Percentiles rank a stretch among this genome's conserved stretches.
Evolutionary conservation across 2,797 vertebrate genomes (phyloP).

Genomic region (Xerus rutilus): DNA sequence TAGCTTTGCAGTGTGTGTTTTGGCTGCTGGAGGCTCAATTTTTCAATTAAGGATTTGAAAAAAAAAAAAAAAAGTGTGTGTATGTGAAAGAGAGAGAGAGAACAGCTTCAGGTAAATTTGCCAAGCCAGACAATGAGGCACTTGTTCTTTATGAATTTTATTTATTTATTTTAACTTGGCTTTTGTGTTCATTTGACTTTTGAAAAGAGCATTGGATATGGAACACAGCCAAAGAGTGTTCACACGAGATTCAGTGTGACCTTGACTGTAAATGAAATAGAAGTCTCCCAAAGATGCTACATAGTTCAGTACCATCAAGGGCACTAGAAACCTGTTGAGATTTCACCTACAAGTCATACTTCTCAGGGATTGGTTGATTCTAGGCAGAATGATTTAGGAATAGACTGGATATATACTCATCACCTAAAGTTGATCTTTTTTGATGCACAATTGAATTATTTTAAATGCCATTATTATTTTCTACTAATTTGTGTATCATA

Average conservation of each 20-base stretch:
- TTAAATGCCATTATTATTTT: not conserved
- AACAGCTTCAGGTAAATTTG: slow-evolving; percentile 78
- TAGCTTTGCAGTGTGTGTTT: slow-evolving; percentile 82
- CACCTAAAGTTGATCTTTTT: not conserved
- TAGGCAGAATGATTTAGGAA: slow-evolving; percentile 44
- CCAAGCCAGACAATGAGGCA: slow-evolving; percentile 79
- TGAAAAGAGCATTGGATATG: slow-evolving; percentile 57
- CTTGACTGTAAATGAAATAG: slow-evolving; percentile 65
- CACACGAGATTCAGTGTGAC: slow-evolving; percentile 56
- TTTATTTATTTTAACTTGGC: slow-evolving; percentile 82
- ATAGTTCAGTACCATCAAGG: not conserved
- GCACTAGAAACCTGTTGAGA: not conserved
- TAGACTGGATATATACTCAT: not conserved
- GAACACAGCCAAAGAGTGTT: slow-evolving; percentile 54
- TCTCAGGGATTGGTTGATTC: not conserved
- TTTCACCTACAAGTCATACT: not conserved
- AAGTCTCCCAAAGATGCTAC: slow-evolving; percentile 64
- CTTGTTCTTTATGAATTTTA: slow-evolving; percentile 81
- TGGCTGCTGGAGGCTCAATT: slow-evolving; percentile 82
- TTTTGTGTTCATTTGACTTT: slow-evolving; percentile 80
- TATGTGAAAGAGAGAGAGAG: not conserved
- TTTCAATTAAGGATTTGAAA: slow-evolving; percentile 86
- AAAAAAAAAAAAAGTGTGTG: not conserved
- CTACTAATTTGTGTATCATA: not conserved
- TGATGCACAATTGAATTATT: not conserved